phyloP scores from a whole-genome alignment of 2,113 vertebrate genomes.

The Carlito syrichta region DNA sequence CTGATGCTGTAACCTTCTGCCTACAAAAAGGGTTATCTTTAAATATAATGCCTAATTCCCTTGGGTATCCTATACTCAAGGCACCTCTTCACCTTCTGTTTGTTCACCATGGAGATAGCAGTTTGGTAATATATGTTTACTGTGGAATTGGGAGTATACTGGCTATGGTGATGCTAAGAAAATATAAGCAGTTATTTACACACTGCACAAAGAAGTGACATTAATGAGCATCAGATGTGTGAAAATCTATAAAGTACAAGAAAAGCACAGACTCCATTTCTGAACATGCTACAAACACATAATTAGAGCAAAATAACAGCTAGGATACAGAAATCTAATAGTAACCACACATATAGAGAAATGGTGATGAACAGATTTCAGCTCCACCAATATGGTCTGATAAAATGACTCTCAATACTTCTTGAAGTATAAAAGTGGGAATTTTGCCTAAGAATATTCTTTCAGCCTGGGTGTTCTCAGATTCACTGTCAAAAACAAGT shows the following conservation, averaged over 20 bases:
- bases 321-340: background rate
- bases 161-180: background rate
- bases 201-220: background rate
- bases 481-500: background rate
- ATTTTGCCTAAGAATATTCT: background rate
- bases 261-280: background rate
- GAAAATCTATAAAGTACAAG: background rate
- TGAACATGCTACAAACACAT: background rate
- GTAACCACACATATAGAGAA: background rate
- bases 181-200: background rate
- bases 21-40: background rate
- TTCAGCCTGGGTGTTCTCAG: background rate
- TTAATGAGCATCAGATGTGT: background rate
- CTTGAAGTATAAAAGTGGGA: background rate
- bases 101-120: slow-evolving; percentile 43
- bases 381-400: background rate
- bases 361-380: background rate
- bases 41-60: background rate
- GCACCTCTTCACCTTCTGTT: background rate
- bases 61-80: background rate
- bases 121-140: background rate
- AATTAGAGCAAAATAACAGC: background rate
- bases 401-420: background rate
- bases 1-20: background rate
- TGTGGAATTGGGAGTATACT: background rate